These are phyloP conservation scores for Gorsachius goisagi DNA, from an alignment of 2,113 vertebrate genomes.

Conservation along the genomic window DNA sequence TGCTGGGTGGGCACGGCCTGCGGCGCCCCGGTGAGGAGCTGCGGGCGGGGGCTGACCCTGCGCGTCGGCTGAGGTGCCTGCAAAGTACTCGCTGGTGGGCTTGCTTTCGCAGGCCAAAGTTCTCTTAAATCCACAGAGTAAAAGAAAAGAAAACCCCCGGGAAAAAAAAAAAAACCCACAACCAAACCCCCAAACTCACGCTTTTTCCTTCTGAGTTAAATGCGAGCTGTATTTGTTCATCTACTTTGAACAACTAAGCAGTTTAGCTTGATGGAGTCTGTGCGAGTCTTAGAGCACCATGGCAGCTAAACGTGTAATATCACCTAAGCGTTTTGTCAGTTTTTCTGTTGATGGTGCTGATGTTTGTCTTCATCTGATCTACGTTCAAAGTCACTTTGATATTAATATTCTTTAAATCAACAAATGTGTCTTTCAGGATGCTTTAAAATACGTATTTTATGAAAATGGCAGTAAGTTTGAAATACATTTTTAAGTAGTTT, in stretches of 20 bases:
- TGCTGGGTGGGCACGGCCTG: no score
- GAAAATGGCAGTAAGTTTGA: background rate
- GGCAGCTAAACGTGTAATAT: background rate
- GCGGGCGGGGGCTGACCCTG: fast-evolving
- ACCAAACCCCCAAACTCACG: no score
- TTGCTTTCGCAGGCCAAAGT: background rate
- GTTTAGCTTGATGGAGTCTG: background rate
- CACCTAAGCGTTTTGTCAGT: fast-evolving
- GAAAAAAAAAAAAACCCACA: no score
- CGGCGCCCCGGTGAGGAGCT: background rate
- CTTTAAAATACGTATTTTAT: background rate
- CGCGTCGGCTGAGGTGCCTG: background rate
- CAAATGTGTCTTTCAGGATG: background rate
- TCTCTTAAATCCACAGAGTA: fast-evolving
- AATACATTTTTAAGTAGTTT: background rate
- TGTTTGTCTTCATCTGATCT: background rate
- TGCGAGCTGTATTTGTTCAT: fast-evolving
- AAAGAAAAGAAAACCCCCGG: background rate
- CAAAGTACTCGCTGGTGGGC: fast-evolving
- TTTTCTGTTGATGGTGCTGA: background rate
- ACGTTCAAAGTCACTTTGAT: background rate
- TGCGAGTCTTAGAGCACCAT: background rate
- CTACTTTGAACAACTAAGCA: no score
- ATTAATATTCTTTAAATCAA: background rate
- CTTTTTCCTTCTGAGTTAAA: background rate